These are phyloP conservation scores for Nezara viridula DNA, from an alignment of 2,888 invertebrate species.

Conservation along the genomic window DNA sequence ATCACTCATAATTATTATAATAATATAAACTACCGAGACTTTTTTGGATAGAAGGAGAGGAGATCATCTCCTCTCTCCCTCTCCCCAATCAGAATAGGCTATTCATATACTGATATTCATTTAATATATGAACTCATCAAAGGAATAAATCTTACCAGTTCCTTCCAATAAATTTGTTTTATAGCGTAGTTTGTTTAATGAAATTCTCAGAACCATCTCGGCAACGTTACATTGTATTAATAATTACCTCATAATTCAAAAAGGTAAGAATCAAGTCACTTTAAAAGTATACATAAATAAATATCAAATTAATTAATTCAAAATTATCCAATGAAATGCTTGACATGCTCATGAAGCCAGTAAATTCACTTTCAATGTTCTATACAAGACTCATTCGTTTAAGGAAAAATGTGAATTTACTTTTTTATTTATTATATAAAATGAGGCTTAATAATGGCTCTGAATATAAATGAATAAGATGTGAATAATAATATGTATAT, in stretches of 20 bases:
- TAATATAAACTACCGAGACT: too few relatives aligned
- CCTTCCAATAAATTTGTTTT: too few relatives aligned
- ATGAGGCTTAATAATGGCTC: neutral
- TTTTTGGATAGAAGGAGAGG: too few relatives aligned
- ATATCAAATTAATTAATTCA: neutral
- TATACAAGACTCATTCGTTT: neutral
- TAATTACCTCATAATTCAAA: neutral
- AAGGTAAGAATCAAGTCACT: neutral
- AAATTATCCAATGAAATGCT: neutral
- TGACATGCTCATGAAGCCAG: neutral
- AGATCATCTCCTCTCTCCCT: too few relatives aligned
- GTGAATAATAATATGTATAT: neutral
- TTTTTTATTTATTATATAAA: neutral
- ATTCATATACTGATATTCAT: too few relatives aligned
- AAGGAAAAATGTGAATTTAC: neutral
- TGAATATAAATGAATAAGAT: neutral
- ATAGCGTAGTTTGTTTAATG: too few relatives aligned
- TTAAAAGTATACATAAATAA: neutral
- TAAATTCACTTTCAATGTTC: neutral
- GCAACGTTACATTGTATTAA: too few relatives aligned
- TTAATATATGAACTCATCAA: too few relatives aligned
- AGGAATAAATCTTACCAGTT: too few relatives aligned
- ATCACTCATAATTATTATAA: too few relatives aligned
- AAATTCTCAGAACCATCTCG: too few relatives aligned
- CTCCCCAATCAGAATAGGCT: too few relatives aligned